Conservation (phyloP, 1,140 invertebrate genomes). For the Papilio polyxenes region DNA sequence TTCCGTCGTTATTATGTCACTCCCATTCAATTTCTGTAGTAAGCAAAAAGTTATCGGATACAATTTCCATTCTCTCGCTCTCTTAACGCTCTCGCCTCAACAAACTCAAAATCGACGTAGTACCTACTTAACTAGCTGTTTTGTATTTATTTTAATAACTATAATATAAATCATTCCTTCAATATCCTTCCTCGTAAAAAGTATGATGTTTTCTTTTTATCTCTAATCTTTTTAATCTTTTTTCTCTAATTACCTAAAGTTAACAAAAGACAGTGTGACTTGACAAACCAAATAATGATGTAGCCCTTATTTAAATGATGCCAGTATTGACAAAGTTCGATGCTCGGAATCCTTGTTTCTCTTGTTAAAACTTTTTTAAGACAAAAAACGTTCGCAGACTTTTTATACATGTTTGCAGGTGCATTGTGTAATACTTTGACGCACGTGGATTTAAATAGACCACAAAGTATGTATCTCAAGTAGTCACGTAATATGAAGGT, state of each 20-base stretch:
- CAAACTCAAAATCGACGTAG: no score
- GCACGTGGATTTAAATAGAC: background rate
- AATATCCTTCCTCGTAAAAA: background rate
- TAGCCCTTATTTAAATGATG: conserved; percentile 65
- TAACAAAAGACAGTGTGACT: conserved; percentile 39
- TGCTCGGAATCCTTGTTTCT: conserved; percentile 57
- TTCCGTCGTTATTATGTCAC: background rate
- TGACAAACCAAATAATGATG: conserved; percentile 68
- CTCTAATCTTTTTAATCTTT: background rate
- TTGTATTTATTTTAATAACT: no score
- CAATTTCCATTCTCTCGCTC: no score
- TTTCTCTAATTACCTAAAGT: conserved; percentile 34
- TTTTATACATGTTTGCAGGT: conserved; percentile 25
- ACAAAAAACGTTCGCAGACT: conserved; percentile 43
- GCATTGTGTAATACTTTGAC: background rate
- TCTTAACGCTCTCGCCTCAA: no score
- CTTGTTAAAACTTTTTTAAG: conserved; percentile 57
- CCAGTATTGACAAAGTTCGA: conserved; percentile 70
- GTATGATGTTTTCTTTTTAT: background rate
- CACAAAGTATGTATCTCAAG: background rate
- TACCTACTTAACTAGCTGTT: no score
- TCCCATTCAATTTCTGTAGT: background rate
- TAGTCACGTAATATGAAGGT: background rate
- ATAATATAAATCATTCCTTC: background rate
- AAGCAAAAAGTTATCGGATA: no score